Evolutionary conservation across 53 echinoderm and acorn worm species (phyloP).

Genomic region (Hippasteria phrygiana): DNA sequence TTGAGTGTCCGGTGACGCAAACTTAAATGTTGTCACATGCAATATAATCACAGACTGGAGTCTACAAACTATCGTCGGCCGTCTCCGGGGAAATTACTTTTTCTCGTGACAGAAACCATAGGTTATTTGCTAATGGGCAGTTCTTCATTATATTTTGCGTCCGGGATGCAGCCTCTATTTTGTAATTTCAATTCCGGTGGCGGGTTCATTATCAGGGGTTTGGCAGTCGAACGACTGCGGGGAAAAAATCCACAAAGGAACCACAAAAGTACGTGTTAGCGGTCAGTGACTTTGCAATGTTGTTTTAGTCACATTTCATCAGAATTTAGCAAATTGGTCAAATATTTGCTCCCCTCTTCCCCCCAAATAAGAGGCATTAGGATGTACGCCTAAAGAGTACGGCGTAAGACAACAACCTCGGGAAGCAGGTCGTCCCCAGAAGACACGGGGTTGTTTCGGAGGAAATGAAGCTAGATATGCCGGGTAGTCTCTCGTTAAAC

Average conservation of each 20-base stretch:
- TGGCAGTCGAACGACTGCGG: neutral
- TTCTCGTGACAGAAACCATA: conserved; percentile 24
- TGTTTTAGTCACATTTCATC: neutral
- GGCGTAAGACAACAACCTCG: conserved; percentile 39
- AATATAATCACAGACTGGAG: conserved; percentile 51
- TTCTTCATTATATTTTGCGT: conserved; percentile 14
- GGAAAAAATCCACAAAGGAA: neutral
- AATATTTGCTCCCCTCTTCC: conserved; percentile 42
- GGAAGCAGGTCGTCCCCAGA: conserved; percentile 13
- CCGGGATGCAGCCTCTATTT: conserved; percentile 1
- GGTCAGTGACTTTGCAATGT: conserved; percentile 37
- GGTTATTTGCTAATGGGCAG: conserved; percentile 50
- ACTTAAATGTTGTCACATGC: conserved; percentile 61
- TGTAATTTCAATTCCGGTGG: conserved; percentile 43
- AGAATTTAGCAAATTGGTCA: conserved; percentile 15
- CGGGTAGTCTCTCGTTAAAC: neutral
- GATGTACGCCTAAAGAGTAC: conserved; percentile 13
- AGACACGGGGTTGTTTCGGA: conserved; percentile 46
- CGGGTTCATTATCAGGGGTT: conserved; percentile 21
- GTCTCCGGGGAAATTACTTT: conserved; percentile 46
- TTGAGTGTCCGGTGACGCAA: conserved; percentile 61
- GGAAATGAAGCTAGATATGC: conserved; percentile 52
- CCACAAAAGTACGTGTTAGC: neutral
- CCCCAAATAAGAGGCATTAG: neutral
- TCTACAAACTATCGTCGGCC: conserved; percentile 43